Conservation (phyloP, 2,888 invertebrate species). For the Trichogramma evanescens region DNA sequence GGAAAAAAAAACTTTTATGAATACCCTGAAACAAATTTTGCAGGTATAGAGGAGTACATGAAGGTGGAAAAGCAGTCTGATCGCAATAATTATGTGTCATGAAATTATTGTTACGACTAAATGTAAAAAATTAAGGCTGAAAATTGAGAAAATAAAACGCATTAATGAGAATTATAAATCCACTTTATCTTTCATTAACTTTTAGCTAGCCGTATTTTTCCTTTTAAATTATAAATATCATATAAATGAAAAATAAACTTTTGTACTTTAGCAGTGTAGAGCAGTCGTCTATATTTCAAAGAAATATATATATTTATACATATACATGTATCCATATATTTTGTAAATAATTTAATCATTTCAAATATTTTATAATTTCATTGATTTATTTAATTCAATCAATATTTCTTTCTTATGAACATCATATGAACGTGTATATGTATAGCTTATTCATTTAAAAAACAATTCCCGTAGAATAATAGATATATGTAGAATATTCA, state of each 20-base stretch:
- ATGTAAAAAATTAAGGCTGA: no score
- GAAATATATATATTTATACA: slow-evolving; percentile 26
- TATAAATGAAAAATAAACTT: slow-evolving; percentile 41
- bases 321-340: slow-evolving; percentile 28
- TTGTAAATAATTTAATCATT: slow-evolving; percentile 31
- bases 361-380: neutral
- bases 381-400: no score
- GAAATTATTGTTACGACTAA: no score
- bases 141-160: no score
- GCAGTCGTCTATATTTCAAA: slow-evolving; percentile 40
- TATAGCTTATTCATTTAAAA: slow-evolving; percentile 25
- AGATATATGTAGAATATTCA: neutral
- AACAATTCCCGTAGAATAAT: slow-evolving; percentile 20
- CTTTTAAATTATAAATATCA: slow-evolving; percentile 39
- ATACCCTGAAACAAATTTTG: no score
- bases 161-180: neutral
- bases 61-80: no score
- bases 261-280: slow-evolving; percentile 49
- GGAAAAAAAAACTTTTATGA: no score
- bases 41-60: no score
- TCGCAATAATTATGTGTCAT: no score
- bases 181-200: neutral
- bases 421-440: neutral
- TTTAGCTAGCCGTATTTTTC: slow-evolving; percentile 20
- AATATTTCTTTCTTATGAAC: no score